phyloP scores from a whole-genome alignment of 1,140 invertebrate genomes.

The Gryllus bimaculatus region DNA sequence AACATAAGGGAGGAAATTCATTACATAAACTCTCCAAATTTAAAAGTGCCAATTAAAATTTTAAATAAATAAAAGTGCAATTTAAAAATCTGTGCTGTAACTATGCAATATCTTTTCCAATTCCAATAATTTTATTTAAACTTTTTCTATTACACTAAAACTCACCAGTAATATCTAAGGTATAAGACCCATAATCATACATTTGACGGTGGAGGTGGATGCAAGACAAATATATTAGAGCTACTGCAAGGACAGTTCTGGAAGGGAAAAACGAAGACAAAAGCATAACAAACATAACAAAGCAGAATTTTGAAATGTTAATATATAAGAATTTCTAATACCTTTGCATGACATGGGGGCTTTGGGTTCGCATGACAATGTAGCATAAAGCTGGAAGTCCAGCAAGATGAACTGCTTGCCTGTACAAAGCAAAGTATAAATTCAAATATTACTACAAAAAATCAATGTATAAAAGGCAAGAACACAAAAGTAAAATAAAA shows the following conservation, averaged over 20 bases:
- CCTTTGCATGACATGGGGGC: constrained; percentile 54
- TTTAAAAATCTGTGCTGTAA: too few relatives aligned
- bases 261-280: constrained; percentile 8
- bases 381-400: constrained; percentile 66
- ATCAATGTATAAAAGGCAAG: not conserved
- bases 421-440: constrained; percentile 35
- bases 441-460: too few relatives aligned
- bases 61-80: too few relatives aligned
- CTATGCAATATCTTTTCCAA: too few relatives aligned
- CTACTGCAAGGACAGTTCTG: constrained; percentile 61
- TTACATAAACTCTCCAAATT: too few relatives aligned
- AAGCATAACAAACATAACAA: too few relatives aligned
- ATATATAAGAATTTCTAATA: constrained; percentile 28
- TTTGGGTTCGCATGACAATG: constrained; percentile 50
- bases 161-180: constrained; percentile 84
- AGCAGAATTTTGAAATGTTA: not conserved
- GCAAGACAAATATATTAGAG: constrained; percentile 73
- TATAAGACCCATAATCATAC: constrained; percentile 79
- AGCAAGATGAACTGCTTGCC: constrained; percentile 67
- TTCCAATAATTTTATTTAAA: not conserved
- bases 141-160: constrained; percentile 16
- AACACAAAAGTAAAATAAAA: not conserved
- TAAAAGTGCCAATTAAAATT: too few relatives aligned
- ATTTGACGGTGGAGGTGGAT: constrained; percentile 79
- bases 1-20: not conserved